phyloP scores from a whole-genome alignment of 2,888 invertebrate species.

The Hyles lineata region DNA sequence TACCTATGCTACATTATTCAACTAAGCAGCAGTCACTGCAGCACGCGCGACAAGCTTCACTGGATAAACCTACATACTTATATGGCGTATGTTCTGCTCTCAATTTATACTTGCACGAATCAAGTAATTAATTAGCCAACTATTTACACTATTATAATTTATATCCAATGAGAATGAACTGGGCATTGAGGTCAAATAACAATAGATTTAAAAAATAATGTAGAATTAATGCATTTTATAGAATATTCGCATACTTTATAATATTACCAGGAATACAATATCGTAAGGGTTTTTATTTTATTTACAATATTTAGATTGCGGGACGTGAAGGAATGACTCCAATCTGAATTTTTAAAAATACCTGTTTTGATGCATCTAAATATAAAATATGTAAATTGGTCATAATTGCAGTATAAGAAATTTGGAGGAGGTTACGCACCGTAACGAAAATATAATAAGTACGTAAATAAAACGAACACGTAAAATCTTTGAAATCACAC shows the following conservation, averaged over 20 bases:
- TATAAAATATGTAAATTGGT: constrained; percentile 4
- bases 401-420: not conserved
- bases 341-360: not conserved
- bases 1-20: constrained; percentile 42
- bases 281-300: not conserved
- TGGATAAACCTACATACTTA: constrained; percentile 1
- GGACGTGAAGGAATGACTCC: not conserved
- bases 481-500: constrained; percentile 20
- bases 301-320: not conserved
- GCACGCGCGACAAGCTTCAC: constrained; percentile 57
- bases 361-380: not conserved
- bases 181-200: too few species aligned
- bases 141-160: not conserved
- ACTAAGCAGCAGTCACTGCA: constrained; percentile 54
- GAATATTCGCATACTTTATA: not conserved
- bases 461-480: not conserved
- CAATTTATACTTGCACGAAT: not conserved
- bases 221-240: constrained; percentile 2
- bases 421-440: not conserved
- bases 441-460: not conserved
- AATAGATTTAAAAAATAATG: too few species aligned
- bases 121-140: not conserved
- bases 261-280: not conserved
- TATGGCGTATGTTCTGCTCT: not conserved
- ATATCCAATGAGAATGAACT: not conserved